Evolutionary conservation across 2,797 vertebrate genomes (phyloP).

Genomic region (Catostomus latipinnis): DNA sequence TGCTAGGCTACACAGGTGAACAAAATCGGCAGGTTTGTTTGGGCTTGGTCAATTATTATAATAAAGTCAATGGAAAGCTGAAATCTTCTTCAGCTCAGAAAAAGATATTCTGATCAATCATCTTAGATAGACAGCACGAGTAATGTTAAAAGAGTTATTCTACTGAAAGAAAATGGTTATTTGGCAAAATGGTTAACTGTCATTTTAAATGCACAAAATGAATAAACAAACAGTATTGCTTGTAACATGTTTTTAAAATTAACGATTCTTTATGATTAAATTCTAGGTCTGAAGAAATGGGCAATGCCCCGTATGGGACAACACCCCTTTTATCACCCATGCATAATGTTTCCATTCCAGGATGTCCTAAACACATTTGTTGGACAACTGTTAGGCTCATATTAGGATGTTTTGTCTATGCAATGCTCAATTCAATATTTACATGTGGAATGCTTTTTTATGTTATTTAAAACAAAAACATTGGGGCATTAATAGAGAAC

Average conservation of each 20-base stretch:
- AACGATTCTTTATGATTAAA: neutral
- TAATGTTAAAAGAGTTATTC: neutral
- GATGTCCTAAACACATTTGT: neutral
- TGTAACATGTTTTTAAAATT: no score
- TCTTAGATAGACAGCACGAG: neutral
- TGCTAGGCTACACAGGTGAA: conserved; percentile 16
- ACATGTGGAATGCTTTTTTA: neutral
- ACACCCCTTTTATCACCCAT: neutral
- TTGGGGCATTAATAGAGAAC: no score
- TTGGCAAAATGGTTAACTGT: no score
- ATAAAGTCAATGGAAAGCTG: neutral
- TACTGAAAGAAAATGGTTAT: neutral
- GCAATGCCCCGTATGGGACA: neutral
- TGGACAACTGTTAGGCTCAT: neutral
- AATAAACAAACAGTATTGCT: no score
- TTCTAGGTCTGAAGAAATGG: neutral
- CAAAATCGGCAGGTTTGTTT: conserved; percentile 42
- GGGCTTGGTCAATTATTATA: conserved; percentile 15
- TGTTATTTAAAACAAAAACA: neutral
- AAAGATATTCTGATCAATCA: neutral
- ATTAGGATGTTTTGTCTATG: neutral
- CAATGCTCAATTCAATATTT: neutral
- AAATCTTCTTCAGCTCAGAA: conserved; percentile 7
- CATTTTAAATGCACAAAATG: no score
- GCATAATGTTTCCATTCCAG: neutral